Percentiles rank a stretch among this genome's conserved stretches.
Evolutionary conservation across 2,888 invertebrate genomes (phyloP).

Genomic region (Xanthorhoe designata): DNA sequence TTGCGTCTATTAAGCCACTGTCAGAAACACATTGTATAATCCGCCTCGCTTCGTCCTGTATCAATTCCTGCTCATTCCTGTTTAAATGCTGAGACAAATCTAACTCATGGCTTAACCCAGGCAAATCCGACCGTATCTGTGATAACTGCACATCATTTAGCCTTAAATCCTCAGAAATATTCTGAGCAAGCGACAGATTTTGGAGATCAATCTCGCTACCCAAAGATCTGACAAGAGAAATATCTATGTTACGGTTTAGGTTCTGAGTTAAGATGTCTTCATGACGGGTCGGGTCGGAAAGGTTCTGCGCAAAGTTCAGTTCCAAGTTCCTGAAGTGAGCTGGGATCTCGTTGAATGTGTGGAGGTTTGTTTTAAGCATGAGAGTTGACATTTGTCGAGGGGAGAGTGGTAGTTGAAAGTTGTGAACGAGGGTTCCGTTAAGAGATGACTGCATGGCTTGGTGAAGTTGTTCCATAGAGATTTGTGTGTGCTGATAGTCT

Average conservation of each 20-base stretch:
- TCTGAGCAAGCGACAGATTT: slow-evolving; percentile 59
- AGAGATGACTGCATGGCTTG: slow-evolving; percentile 75
- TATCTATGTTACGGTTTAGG: slow-evolving; percentile 60
- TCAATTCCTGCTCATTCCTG: slow-evolving; percentile 59
- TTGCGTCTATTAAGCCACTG: slow-evolving; percentile 30
- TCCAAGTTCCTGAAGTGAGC: slow-evolving; percentile 66
- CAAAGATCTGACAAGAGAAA: slow-evolving; percentile 47
- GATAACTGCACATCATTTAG: slow-evolving; percentile 53
- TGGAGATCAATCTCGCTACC: slow-evolving; percentile 53
- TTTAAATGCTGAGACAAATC: slow-evolving; percentile 66
- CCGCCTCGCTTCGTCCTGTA: slow-evolving; percentile 53
- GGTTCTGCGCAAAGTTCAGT: slow-evolving; percentile 62
- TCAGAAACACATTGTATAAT: slow-evolving; percentile 41
- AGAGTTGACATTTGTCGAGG: slow-evolving; percentile 77
- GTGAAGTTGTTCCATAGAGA: slow-evolving; percentile 79
- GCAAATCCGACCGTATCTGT: slow-evolving; percentile 55
- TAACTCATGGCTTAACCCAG: slow-evolving; percentile 63
- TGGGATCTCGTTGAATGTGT: slow-evolving; percentile 69
- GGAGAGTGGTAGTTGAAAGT: slow-evolving; percentile 74
- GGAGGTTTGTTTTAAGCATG: slow-evolving; percentile 74
- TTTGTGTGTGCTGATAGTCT: slow-evolving; percentile 71
- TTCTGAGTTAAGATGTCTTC: slow-evolving; percentile 57
- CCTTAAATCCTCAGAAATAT: slow-evolving; percentile 62
- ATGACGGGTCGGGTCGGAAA: slow-evolving; percentile 48
- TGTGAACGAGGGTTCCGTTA: slow-evolving; percentile 65